Evolutionary conservation across 2,113 vertebrate genomes (phyloP).

Genomic region (Sceloporus undulatus): DNA sequence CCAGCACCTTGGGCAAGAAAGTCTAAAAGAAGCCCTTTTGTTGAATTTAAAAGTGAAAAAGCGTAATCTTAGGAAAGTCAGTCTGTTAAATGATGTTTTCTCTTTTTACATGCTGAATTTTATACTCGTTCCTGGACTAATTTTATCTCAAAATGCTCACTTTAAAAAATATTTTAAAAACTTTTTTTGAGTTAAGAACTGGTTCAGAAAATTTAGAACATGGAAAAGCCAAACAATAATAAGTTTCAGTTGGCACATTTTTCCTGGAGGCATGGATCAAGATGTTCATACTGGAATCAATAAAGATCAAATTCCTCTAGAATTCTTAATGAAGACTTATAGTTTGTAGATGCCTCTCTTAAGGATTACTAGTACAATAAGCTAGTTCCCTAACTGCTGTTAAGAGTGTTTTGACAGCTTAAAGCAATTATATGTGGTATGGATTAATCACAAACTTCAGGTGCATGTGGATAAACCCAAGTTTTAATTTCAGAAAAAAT

Average conservation of each 20-base stretch:
- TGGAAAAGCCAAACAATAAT: background rate
- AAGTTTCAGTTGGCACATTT: background rate
- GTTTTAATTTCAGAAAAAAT: background rate
- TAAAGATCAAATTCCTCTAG: background rate
- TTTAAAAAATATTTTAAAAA: background rate
- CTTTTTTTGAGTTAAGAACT: background rate
- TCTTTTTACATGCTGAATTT: background rate
- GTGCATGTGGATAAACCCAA: background rate
- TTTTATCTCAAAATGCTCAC: background rate
- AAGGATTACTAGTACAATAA: background rate
- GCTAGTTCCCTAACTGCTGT: background rate
- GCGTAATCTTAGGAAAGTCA: no score
- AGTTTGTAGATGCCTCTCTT: background rate
- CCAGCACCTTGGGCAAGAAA: no score
- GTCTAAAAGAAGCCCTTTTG: background rate
- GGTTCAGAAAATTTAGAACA: background rate
- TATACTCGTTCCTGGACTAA: background rate
- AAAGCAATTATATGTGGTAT: background rate
- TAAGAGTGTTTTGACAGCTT: background rate
- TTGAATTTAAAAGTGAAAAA: background rate
- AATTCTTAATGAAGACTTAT: background rate
- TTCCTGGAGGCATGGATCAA: background rate
- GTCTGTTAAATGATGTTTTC: background rate
- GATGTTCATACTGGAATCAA: background rate
- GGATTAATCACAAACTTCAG: background rate